phyloP scores from a whole-genome alignment of 2,888 invertebrate genomes.

The Glyphotaelius pellucidus region DNA sequence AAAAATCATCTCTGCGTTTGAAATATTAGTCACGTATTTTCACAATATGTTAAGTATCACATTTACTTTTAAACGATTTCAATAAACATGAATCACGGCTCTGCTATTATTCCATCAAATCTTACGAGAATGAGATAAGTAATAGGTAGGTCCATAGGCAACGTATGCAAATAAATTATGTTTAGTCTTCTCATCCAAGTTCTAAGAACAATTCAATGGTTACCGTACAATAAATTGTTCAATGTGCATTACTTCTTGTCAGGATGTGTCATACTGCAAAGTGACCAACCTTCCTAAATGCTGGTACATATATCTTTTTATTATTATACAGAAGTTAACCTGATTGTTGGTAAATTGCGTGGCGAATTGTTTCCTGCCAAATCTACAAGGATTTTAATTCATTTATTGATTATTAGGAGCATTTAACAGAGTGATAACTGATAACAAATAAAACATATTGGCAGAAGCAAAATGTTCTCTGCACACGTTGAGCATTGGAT shows the following conservation, averaged over 20 bases:
- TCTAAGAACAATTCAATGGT: not conserved
- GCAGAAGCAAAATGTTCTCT: no score
- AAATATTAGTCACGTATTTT: not conserved
- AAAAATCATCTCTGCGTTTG: not conserved
- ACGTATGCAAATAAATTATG: no score
- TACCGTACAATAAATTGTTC: not conserved
- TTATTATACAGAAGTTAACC: not conserved
- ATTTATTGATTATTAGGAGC: not conserved
- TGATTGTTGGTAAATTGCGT: no score
- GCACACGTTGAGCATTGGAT: no score
- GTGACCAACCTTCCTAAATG: not conserved
- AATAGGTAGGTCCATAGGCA: no score
- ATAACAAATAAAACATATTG: no score
- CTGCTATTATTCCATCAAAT: not conserved
- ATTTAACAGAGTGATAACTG: no score
- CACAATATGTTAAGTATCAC: not conserved
- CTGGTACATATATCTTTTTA: not conserved
- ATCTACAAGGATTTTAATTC: not conserved
- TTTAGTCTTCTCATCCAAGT: not conserved
- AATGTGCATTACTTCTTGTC: not conserved
- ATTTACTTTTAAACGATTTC: not conserved
- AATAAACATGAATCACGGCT: not conserved
- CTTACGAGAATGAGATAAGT: no score
- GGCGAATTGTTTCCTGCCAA: not conserved
- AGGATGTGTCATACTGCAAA: not conserved